These are phyloP conservation scores for Sylvicapra grimmia DNA, from an alignment of 2,113 vertebrate species.

Conservation along the genomic window DNA sequence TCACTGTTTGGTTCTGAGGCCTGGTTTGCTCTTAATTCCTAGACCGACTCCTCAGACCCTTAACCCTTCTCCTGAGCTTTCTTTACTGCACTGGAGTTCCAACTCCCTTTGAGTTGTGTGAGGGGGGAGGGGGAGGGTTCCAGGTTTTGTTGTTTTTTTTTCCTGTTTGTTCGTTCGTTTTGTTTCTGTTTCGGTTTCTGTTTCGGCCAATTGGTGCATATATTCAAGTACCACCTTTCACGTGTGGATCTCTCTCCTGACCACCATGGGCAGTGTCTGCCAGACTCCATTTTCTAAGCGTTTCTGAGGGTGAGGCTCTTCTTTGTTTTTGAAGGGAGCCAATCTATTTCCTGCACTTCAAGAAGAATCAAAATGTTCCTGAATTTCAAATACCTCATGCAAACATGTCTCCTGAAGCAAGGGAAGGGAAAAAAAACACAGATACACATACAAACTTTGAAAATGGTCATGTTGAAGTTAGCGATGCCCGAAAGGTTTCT, in stretches of 20 bases:
- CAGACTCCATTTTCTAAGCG: slow-evolving; percentile 72
- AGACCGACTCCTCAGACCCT: slow-evolving; percentile 66
- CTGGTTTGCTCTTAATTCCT: slow-evolving; percentile 72
- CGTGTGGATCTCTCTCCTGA: slow-evolving; percentile 68
- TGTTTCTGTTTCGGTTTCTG: not conserved
- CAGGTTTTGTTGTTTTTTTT: too few relatives aligned
- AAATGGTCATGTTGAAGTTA: slow-evolving; percentile 73
- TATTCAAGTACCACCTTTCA: slow-evolving; percentile 77
- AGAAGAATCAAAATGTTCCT: slow-evolving; percentile 82
- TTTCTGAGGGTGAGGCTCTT: slow-evolving; percentile 78
- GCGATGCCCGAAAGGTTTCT: slow-evolving; percentile 73
- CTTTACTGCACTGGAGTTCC: slow-evolving; percentile 63
- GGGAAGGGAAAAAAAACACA: slow-evolving; percentile 34
- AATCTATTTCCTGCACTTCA: slow-evolving; percentile 80
- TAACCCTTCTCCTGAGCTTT: slow-evolving; percentile 25
- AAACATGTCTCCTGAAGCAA: slow-evolving; percentile 81
- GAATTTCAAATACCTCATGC: slow-evolving; percentile 86
- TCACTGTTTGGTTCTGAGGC: slow-evolving; percentile 70
- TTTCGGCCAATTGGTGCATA: slow-evolving; percentile 66
- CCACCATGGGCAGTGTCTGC: slow-evolving; percentile 70
- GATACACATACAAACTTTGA: not conserved
- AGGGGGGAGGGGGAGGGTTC: not conserved
- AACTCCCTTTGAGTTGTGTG: slow-evolving; percentile 56
- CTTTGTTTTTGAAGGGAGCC: slow-evolving; percentile 73
- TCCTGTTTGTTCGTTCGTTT: not conserved